Evolutionary conservation across 1,140 invertebrate species (phyloP).

Genomic region (Euborellia annulipes): DNA sequence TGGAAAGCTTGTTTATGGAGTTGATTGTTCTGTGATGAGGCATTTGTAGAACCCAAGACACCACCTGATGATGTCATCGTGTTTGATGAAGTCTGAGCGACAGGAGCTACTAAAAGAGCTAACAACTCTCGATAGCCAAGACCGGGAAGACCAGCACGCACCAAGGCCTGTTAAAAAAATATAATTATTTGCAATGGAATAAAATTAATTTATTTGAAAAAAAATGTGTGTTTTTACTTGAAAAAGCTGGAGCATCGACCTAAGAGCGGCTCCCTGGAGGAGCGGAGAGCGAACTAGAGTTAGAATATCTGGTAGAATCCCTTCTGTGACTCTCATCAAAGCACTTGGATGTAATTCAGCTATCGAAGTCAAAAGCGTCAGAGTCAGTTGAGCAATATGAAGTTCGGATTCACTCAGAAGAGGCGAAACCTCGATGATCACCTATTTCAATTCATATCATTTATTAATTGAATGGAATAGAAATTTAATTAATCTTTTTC

Average conservation of each 20-base stretch:
- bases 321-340: slow-evolving; percentile 43
- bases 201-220: no score
- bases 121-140: slow-evolving; percentile 68
- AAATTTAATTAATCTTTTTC: slow-evolving; percentile 18
- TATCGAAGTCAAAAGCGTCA: slow-evolving; percentile 60
- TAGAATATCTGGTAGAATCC: slow-evolving; percentile 72
- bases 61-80: no score
- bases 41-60: no score
- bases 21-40: no score
- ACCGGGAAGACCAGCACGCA: slow-evolving; percentile 59
- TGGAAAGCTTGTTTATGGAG: slow-evolving; percentile 53
- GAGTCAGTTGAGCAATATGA: slow-evolving; percentile 84
- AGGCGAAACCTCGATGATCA: slow-evolving; percentile 70
- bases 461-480: slow-evolving; percentile 15
- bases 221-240: no score
- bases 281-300: slow-evolving; percentile 78
- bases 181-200: no score
- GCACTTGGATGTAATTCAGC: slow-evolving; percentile 50
- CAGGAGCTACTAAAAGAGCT: slow-evolving; percentile 48
- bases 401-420: slow-evolving; percentile 86
- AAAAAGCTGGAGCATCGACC: slow-evolving; percentile 82
- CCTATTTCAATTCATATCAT: slow-evolving; percentile 21
- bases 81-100: slow-evolving; percentile 17
- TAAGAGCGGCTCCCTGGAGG: slow-evolving; percentile 71
- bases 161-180: slow-evolving; percentile 41